These are phyloP conservation scores for Chloroclysta siterata DNA, from an alignment of 2,888 invertebrate species.

Conservation along the genomic window DNA sequence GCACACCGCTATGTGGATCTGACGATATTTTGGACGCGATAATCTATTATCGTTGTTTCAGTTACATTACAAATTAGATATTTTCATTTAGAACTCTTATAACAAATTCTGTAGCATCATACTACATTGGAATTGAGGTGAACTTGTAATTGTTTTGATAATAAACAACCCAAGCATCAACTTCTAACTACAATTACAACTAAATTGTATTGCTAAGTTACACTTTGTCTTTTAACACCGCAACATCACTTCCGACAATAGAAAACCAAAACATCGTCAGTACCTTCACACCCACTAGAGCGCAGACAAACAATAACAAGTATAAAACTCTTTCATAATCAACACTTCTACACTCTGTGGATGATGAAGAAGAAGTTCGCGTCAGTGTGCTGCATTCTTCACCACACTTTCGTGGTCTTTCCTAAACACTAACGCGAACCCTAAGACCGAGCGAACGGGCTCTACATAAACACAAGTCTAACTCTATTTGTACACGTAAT, in stretches of 20 bases:
- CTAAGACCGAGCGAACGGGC: constrained; percentile 12
- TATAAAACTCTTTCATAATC: constrained; percentile 30
- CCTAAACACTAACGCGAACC: constrained; percentile 12
- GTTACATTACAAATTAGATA: constrained; percentile 20
- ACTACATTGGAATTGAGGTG: constrained; percentile 19
- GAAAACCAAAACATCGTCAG: constrained; percentile 31
- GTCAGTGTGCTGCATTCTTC: constrained; percentile 5
- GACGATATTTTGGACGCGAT: constrained; percentile 35
- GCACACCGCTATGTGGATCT: constrained; percentile 32
- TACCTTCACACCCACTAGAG: constrained; percentile 25
- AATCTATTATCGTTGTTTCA: constrained; percentile 21
- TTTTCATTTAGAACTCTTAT: constrained; percentile 10
- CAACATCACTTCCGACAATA: constrained; percentile 20
- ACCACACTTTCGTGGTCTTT: neutral
- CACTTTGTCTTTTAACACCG: constrained; percentile 26
- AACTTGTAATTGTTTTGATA: constrained; percentile 7
- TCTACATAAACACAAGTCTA: constrained; percentile 4
- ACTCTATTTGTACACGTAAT: constrained; percentile 15
- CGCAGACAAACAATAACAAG: constrained; percentile 29
- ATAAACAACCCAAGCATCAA: constrained; percentile 8
- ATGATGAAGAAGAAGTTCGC: constrained; percentile 11
- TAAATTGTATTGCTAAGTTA: constrained; percentile 29
- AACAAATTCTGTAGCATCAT: constrained; percentile 12
- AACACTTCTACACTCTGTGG: constrained; percentile 27
- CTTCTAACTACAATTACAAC: constrained; percentile 19